Evolutionary conservation across 2,797 vertebrate genomes (phyloP), one percentile per base, ranked within the genome.

Genomic region (Australoheros facetus): DNA sequence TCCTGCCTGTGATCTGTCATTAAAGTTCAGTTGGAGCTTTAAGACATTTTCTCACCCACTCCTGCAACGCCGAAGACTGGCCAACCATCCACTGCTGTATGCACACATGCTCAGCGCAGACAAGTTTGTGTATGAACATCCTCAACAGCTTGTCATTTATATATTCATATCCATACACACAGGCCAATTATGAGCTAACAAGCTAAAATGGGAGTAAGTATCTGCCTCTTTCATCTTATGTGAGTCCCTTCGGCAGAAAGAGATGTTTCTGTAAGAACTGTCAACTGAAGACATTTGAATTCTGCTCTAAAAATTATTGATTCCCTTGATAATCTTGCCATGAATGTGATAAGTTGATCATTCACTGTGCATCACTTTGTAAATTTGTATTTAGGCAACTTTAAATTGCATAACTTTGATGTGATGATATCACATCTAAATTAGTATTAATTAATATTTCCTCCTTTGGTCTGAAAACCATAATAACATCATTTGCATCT

Each of bases 41-140:
- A 84, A 87, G 87, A 86, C 87, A 87, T 92, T 85, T 91, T 90
- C 42, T 86, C 85, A 81, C 81, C 74, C 60, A 64, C 83, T 83
- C 28, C 75, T 64, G 19, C 51, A 56, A 55, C 5, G 5, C 58
- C 70, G 42, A 84, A 62, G 45, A n/a, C 80, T 14, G 71, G 19
- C 72, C 26, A 66, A 71, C 55, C 69, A 71, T 51, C 73, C 1
- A 4, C 45, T 54, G 53, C 48, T 77, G 59, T 58, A 59, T 56
- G 71, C 77, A 42, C 23, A 6, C 71, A 23, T 4, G 28, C 32
- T 37, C 32, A 45, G 10, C 21, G 11, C 56, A 53, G 42, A n/a
- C 28, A n/a, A 19, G 53, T 62, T 71, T 77, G 75, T 81, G 42
- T 56, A n/a, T 69, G 56, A 78, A 64, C 66, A 45, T 73, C 34